phyloP scores from a whole-genome alignment of 2,113 vertebrate species.

The Odontophorus gujanensis region DNA sequence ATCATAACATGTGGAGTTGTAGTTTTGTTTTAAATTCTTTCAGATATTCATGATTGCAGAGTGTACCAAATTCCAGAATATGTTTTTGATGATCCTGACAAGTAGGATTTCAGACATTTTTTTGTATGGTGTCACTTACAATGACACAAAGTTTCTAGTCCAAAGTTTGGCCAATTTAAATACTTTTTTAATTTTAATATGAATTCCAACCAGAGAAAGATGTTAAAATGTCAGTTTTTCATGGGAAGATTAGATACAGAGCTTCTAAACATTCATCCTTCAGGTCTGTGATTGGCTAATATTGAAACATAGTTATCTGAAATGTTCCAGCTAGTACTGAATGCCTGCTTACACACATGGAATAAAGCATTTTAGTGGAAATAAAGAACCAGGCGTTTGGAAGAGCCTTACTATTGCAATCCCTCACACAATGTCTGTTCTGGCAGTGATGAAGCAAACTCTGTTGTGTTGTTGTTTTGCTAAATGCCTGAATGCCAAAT shows the following conservation, averaged over 20 bases:
- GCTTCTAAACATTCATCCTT: background rate
- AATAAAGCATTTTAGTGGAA: background rate
- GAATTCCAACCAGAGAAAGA: background rate
- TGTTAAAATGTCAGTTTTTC: background rate
- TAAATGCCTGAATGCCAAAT: background rate
- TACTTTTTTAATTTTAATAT: background rate
- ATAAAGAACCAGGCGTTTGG: background rate
- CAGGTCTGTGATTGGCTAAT: background rate
- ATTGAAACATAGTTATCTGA: background rate
- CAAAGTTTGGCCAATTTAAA: background rate
- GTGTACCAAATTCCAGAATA: slow-evolving; percentile 26
- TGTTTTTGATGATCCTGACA: slow-evolving; percentile 45
- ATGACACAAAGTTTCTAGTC: background rate
- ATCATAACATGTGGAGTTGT: slow-evolving; percentile 53
- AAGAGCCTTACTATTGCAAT: background rate
- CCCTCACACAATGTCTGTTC: background rate
- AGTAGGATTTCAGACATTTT: slow-evolving; percentile 2
- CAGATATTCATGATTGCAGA: slow-evolving; percentile 25
- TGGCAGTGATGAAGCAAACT: background rate
- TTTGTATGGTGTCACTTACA: background rate
- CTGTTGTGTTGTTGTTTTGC: background rate
- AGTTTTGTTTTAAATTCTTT: slow-evolving; percentile 30
- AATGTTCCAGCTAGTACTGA: background rate
- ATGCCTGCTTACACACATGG: background rate
- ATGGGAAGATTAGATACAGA: background rate